Percentiles rank a stretch among this genome's conserved stretches.
phyloP scores from a whole-genome alignment of 2,797 vertebrate genomes.

The Arremon brunneinucha region DNA sequence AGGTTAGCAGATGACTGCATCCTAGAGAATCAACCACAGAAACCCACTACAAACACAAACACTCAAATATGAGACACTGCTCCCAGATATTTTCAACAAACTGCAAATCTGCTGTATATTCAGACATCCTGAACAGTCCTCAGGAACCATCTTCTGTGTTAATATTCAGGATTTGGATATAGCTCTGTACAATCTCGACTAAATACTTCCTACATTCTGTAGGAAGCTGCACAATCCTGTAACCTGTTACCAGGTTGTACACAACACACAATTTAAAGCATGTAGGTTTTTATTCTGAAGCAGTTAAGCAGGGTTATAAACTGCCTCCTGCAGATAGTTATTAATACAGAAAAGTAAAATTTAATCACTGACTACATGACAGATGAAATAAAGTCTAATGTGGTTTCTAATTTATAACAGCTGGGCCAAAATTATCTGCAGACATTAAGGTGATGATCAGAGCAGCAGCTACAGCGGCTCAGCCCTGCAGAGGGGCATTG shows the following conservation, averaged over 20 bases:
- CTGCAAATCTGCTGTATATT: neutral
- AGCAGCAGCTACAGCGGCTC: fast-evolving
- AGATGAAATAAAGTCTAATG: neutral
- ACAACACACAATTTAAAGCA: neutral
- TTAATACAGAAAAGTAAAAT: neutral
- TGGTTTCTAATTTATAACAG: neutral
- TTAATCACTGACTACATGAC: neutral
- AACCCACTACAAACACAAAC: neutral
- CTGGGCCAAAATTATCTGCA: neutral
- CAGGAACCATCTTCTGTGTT: neutral
- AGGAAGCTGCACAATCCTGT: neutral
- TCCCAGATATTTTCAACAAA: neutral
- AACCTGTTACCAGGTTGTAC: neutral
- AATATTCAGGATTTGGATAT: neutral
- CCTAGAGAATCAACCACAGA: neutral
- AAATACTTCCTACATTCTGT: too few species aligned
- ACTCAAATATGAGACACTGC: neutral
- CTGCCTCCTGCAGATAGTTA: neutral
- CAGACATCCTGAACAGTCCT: neutral
- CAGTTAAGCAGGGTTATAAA: neutral
- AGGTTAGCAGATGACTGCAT: neutral
- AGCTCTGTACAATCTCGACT: too few species aligned
- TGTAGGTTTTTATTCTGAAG: neutral
- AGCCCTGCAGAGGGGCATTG: neutral
- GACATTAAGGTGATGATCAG: neutral